Conservation (phyloP, 1,140 invertebrate species). For the Euwallacea fornicatus region DNA sequence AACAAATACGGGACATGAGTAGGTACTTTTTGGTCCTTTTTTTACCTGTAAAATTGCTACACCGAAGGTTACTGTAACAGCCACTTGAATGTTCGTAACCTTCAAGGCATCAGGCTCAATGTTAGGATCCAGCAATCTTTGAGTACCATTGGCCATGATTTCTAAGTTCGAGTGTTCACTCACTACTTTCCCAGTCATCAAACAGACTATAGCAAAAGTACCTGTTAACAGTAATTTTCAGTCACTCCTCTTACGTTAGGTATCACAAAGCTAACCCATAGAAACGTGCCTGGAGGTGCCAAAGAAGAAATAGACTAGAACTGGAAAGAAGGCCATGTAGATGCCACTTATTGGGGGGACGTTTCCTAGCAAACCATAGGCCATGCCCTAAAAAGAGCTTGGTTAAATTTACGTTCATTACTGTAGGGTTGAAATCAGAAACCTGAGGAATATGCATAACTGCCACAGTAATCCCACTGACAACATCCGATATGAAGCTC, state of each 20-base stretch:
- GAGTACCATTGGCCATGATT: conserved; percentile 42
- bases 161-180: conserved; percentile 51
- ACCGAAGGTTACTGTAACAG: conserved; percentile 66
- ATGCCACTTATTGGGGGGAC: conserved; percentile 87
- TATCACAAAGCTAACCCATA: conserved; percentile 63
- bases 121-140: conserved; percentile 26
- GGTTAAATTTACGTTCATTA: conserved; percentile 2
- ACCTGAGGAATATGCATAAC: conserved; percentile 83
- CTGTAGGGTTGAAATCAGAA: conserved; percentile 3
- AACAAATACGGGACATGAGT: neutral
- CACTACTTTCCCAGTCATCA: conserved; percentile 87
- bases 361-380: conserved; percentile 85
- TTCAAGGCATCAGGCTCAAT: conserved; percentile 3
- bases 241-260: neutral
- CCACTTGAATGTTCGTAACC: conserved; percentile 64
- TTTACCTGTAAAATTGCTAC: conserved; percentile 72
- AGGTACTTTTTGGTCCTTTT: neutral
- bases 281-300: conserved; percentile 92
- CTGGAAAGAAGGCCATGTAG: conserved; percentile 94
- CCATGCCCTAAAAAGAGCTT: conserved; percentile 72
- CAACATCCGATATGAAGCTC: conserved; percentile 60
- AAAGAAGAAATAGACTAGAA: conserved; percentile 85
- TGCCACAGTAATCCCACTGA: conserved; percentile 69
- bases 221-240: conserved; percentile 52
- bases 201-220: conserved; percentile 84